Base-by-base conservation (phyloP, 2,888 invertebrate species). In the Phania funesta region DNA sequence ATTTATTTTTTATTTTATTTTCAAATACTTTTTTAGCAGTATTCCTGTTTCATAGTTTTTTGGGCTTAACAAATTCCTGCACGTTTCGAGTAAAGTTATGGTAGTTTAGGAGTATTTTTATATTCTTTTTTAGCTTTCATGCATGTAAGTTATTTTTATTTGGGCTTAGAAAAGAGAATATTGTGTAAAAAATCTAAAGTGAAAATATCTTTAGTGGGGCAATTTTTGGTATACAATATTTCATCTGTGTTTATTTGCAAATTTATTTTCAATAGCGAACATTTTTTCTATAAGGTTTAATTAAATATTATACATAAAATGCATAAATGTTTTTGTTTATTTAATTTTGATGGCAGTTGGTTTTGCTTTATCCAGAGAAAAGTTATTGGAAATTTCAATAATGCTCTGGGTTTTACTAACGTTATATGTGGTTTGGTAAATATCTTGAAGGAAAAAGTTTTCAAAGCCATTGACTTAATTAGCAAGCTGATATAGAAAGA, bases 81-180 rank as follows among this genome's bases (percentile, higher is more conserved):
- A 76, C 41, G 58, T 76, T 60, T 60, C 32, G 16, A 41, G 13
- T 13, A 29, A 20, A 29, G 41, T 54, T 5, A 16, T 32, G 41
- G 8, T 67, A 50, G 16, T 50, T 44, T 32, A 44, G 9, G n/a
- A 56, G n/a, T 13, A 46, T 46, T 70, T 70, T 64, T 70, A 11
- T 32, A 9, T 35, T 20, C 50, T 52, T 18, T 52, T 29, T 35
- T 58, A 22, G 6, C 50, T 50, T 50, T 8, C 20, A 22, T 48
- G 1, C 22, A 44, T 24, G 7, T 16, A 46, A 48, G 41, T 44
- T 38, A 38, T 24, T 65, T 58, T 20, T 35, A 11, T 56, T 60
- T 48, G 11, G 41, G 9, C 26, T 52, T 41, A 44, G 29, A 44
- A 54, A 44, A 54, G 68, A 54, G 20, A 54, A 68, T 44, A 54